Conservation (phyloP, 1,140 invertebrate species). For the Aethina tumida region DNA sequence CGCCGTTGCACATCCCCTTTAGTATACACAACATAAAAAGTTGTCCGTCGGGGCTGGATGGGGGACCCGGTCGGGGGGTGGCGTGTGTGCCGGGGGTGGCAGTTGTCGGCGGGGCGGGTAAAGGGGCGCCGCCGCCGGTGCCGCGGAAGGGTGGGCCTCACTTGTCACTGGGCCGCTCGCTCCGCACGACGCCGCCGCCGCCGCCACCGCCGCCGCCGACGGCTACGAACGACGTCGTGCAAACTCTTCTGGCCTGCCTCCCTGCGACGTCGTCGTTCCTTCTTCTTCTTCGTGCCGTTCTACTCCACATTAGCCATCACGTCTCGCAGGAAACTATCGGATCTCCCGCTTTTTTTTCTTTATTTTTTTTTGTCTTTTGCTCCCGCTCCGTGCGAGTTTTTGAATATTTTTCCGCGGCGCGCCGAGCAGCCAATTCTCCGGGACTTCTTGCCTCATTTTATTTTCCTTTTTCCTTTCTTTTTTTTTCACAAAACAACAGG, state of each 20-base stretch:
- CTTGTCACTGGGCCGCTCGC: conserved; percentile 31
- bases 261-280: not conserved
- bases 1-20: conserved; percentile 24
- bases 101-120: conserved; percentile 13
- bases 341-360: not conserved
- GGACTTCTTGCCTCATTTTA: too few relatives aligned
- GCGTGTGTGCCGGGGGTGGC: conserved; percentile 18
- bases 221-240: too few relatives aligned
- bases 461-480: too few relatives aligned
- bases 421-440: too few relatives aligned
- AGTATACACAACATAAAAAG: conserved; percentile 35
- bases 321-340: not conserved
- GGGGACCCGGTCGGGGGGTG: conserved; percentile 15
- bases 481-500: too few relatives aligned
- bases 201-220: too few relatives aligned
- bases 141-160: conserved; percentile 22
- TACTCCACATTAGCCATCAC: not conserved
- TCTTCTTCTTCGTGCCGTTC: not conserved
- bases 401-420: too few relatives aligned
- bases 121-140: conserved; percentile 14
- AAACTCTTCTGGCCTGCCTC: too few relatives aligned
- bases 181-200: conserved; percentile 9
- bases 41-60: conserved; percentile 29
- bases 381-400: too few relatives aligned
- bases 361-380: not conserved